A percentile compares a stretch with the other conserved stretches of the same genome.
Conservation (phyloP, 1,140 invertebrate species). For the Euschistus heros region DNA sequence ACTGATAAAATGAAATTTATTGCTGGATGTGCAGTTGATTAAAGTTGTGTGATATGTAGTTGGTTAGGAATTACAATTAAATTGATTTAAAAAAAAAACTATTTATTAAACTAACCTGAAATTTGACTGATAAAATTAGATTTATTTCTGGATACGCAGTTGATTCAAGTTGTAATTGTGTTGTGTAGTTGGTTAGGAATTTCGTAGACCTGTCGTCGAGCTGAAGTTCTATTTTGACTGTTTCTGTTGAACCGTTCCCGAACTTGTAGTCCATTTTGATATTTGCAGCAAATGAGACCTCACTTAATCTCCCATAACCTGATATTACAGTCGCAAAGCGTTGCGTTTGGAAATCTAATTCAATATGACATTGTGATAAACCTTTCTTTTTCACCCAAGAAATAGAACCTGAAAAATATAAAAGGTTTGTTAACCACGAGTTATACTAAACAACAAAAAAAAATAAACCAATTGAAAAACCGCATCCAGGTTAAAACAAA, state of each 20-base stretch:
- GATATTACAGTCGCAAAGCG: slow-evolving; percentile 49
- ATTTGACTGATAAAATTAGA: slow-evolving; percentile 52
- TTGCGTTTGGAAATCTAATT: slow-evolving; percentile 56
- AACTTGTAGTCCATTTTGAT: slow-evolving; percentile 56
- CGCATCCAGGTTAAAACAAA: too few species aligned
- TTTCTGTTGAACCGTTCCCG: slow-evolving; percentile 51
- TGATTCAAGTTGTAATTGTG: slow-evolving; percentile 52
- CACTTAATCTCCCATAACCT: slow-evolving; percentile 52
- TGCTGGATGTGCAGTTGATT: slow-evolving; percentile 61
- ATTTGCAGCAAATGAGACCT: slow-evolving; percentile 43
- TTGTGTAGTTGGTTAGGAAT: slow-evolving; percentile 44
- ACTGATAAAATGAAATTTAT: slow-evolving; percentile 58
- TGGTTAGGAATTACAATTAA: slow-evolving; percentile 44
- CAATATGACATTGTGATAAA: slow-evolving; percentile 55
- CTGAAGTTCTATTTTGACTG: slow-evolving; percentile 50
- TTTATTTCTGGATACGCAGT: slow-evolving; percentile 65
- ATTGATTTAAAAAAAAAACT: slow-evolving; percentile 33
- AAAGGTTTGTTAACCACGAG: too few species aligned
- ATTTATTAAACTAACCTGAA: slow-evolving; percentile 38
- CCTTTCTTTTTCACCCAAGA: slow-evolving; percentile 50
- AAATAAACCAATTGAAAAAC: too few species aligned
- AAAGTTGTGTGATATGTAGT: slow-evolving; percentile 45
- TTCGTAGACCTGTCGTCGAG: slow-evolving; percentile 51
- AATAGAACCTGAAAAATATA: slow-evolving; percentile 37
- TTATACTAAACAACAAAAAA: too few species aligned